phyloP scores from a whole-genome alignment of 1,140 invertebrate genomes.

The Himalopsyche phryganea region DNA sequence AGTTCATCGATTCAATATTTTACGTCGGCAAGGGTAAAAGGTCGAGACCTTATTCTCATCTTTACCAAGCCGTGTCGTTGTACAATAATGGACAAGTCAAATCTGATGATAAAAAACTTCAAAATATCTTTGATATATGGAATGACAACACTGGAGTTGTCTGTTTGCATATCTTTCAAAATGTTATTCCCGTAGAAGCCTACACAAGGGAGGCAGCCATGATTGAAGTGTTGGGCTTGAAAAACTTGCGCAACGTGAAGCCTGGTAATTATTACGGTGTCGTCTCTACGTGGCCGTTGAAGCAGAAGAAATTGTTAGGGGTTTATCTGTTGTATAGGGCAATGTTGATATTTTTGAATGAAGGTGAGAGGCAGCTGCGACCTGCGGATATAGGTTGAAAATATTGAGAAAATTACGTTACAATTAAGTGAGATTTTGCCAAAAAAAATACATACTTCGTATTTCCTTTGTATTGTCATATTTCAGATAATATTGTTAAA shows the following conservation, averaged over 20 bases:
- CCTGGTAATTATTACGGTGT: conserved; percentile 81
- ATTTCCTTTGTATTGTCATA: too few relatives aligned
- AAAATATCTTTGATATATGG: conserved; percentile 87
- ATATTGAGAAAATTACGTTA: too few relatives aligned
- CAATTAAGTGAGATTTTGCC: too few relatives aligned
- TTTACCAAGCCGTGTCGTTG: conserved; percentile 77
- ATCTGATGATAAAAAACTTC: conserved; percentile 63
- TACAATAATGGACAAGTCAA: conserved; percentile 51
- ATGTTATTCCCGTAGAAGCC: conserved; percentile 86
- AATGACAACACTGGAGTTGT: conserved; percentile 76
- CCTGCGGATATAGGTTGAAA: conserved; percentile 61
- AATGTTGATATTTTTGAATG: conserved; percentile 78
- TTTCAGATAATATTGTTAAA: too few relatives aligned
- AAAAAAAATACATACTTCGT: too few relatives aligned
- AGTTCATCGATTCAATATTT: conserved; percentile 72
- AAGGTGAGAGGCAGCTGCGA: conserved; percentile 78
- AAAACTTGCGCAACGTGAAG: conserved; percentile 78
- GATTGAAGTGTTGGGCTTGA: conserved; percentile 79
- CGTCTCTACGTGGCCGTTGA: conserved; percentile 66
- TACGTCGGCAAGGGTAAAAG: conserved; percentile 78
- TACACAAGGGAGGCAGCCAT: conserved; percentile 91
- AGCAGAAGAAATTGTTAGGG: conserved; percentile 71
- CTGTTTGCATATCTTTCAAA: conserved; percentile 88
- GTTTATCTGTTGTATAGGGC: conserved; percentile 80
- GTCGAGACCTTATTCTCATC: conserved; percentile 80